Evolutionary conservation across 2,888 invertebrate species (phyloP).

Genomic region (Drosophila eohydei): DNA sequence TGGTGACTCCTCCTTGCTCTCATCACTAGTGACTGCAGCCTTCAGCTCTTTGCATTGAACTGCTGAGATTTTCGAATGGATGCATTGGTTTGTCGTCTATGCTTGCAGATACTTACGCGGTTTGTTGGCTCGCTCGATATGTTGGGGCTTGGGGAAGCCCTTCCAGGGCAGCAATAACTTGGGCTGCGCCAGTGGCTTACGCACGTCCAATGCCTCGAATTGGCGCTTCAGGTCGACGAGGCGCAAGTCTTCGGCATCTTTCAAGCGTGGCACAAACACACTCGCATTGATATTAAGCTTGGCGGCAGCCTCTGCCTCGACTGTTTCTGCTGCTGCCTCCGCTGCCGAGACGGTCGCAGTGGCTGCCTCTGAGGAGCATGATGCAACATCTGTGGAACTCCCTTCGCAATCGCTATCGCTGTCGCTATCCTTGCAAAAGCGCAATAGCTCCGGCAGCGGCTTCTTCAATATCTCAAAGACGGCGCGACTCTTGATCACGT

Average conservation of each 20-base stretch:
- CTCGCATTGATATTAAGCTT: conserved; percentile 62
- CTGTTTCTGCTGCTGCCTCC: background rate
- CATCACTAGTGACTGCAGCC: background rate
- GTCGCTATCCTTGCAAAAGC: background rate
- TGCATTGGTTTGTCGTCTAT: background rate
- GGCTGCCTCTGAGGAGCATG: background rate
- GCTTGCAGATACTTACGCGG: conserved; percentile 23
- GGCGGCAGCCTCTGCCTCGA: background rate
- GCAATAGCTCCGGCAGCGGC: conserved; percentile 23
- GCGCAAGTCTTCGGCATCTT: background rate
- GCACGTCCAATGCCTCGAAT: conserved; percentile 4
- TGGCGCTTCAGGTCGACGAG: background rate
- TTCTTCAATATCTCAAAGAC: conserved; percentile 25
- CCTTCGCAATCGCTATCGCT: conserved; percentile 18
- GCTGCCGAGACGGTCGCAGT: background rate
- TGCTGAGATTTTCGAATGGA: background rate
- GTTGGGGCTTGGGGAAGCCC: conserved; percentile 65
- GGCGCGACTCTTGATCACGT: conserved; percentile 35
- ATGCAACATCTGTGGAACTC: conserved; percentile 1
- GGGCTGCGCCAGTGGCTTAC: conserved; percentile 12
- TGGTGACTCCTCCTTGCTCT: background rate
- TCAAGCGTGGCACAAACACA: conserved; percentile 56
- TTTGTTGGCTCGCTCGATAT: conserved; percentile 12
- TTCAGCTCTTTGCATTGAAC: background rate
- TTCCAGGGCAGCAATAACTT: conserved; percentile 66